These are phyloP conservation scores for Orthonyx spaldingii DNA, from an alignment of 2,113 vertebrate genomes.

Conservation along the genomic window DNA sequence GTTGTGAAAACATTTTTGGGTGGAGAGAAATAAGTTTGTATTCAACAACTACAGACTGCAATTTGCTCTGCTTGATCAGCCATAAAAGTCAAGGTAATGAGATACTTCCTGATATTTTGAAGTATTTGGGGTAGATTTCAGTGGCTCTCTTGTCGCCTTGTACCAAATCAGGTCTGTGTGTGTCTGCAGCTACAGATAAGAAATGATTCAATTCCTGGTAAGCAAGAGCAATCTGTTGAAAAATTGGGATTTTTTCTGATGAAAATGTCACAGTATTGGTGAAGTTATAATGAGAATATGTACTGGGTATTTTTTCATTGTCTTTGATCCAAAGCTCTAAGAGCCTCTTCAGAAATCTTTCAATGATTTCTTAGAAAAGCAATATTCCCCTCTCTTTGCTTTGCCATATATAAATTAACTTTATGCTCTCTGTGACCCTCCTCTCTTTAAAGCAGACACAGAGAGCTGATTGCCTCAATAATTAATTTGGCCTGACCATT, in stretches of 20 bases:
- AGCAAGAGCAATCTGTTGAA: background rate
- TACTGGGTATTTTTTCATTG: background rate
- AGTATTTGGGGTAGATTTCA: background rate
- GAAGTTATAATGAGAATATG: background rate
- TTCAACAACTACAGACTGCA: rapidly evolving
- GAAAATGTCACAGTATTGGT: background rate
- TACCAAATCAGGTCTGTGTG: background rate
- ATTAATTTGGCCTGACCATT: background rate
- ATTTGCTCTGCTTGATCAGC: background rate
- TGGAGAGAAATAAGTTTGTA: background rate
- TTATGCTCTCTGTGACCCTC: background rate
- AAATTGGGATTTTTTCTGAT: background rate
- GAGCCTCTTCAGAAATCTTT: background rate
- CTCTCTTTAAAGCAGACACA: background rate
- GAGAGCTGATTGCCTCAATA: background rate
- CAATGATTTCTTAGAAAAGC: background rate
- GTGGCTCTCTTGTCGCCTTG: background rate
- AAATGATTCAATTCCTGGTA: background rate
- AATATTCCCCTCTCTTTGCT: background rate
- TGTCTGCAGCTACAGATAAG: background rate
- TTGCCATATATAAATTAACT: background rate
- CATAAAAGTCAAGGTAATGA: background rate
- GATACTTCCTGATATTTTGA: background rate
- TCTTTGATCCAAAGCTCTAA: background rate
- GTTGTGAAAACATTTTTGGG: background rate